These are phyloP conservation scores for Halocaridina rubra DNA, from an alignment of 2,888 invertebrate genomes.

Conservation along the genomic window DNA sequence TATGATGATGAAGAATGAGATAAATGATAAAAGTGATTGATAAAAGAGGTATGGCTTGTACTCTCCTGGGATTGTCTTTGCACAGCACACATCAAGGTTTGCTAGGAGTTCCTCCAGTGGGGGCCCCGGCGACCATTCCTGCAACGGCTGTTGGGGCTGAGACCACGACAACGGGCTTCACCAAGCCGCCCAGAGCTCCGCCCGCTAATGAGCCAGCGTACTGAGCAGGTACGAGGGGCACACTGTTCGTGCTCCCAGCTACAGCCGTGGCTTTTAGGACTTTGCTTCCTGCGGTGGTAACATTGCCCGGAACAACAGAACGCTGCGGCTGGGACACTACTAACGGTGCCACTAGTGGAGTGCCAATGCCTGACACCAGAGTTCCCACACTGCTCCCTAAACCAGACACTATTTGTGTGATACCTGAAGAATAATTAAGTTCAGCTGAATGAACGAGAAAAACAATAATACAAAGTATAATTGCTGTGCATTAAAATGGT, in stretches of 20 bases:
- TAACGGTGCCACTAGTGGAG: constrained; percentile 42
- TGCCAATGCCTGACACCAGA: constrained; percentile 49
- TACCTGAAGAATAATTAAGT: constrained; percentile 27
- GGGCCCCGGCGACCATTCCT: constrained; percentile 36
- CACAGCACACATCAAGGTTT: constrained; percentile 43
- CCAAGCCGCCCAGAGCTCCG: constrained; percentile 48
- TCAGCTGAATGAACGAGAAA: no score
- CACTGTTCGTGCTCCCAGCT: constrained; percentile 32
- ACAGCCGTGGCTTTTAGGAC: constrained; percentile 44
- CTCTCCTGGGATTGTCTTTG: constrained; percentile 57
- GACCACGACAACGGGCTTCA: constrained; percentile 57
- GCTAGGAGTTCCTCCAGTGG: constrained; percentile 30
- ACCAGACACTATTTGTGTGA: constrained; percentile 59
- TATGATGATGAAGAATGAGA: constrained; percentile 50
- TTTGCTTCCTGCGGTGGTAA: constrained; percentile 31
- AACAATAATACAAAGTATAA: no score
- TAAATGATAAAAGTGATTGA: constrained; percentile 31
- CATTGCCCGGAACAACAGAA: constrained; percentile 28
- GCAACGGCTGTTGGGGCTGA: constrained; percentile 52
- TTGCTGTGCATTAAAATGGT: no score
- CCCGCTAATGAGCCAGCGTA: constrained; percentile 52
- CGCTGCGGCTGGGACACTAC: constrained; percentile 60
- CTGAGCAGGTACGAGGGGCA: constrained; percentile 54
- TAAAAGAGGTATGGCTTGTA: constrained; percentile 56
- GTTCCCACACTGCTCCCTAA: constrained; percentile 48